Evolutionary conservation across 2,113 vertebrate species (phyloP).

Genomic region (Tamias sibiricus): DNA sequence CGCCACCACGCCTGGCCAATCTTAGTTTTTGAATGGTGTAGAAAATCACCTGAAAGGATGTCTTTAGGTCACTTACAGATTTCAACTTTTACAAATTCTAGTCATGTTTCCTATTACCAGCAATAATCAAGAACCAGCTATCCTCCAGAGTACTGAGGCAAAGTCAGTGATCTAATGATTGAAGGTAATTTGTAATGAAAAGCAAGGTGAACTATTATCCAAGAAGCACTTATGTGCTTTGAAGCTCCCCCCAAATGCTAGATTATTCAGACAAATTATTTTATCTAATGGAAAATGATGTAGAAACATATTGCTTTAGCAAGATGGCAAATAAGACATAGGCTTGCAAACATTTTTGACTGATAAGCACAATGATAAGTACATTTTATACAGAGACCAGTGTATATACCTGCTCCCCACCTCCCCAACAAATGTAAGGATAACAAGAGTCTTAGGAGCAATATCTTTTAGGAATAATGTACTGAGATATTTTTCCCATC

Average conservation of each 20-base stretch:
- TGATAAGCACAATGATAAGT: neutral
- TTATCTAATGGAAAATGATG: neutral
- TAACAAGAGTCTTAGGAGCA: neutral
- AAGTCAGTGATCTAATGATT: neutral
- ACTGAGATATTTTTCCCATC: neutral
- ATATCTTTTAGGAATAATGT: neutral
- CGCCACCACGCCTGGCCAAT: no score
- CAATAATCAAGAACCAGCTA: neutral
- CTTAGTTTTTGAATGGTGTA: neutral
- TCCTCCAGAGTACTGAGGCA: neutral
- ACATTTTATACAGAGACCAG: neutral
- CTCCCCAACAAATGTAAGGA: neutral
- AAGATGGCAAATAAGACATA: neutral
- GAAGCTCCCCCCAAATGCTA: neutral
- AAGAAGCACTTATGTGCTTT: neutral
- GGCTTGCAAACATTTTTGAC: neutral
- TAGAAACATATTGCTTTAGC: neutral
- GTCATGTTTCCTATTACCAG: neutral
- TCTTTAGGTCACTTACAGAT: neutral
- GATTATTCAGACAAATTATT: neutral
- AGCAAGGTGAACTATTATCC: neutral
- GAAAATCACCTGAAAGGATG: neutral
- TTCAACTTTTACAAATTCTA: neutral
- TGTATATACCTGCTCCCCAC: neutral
- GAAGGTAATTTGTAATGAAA: conserved; percentile 9